phyloP scores from a whole-genome alignment of 2,113 vertebrate genomes.

The Mobula birostris region DNA sequence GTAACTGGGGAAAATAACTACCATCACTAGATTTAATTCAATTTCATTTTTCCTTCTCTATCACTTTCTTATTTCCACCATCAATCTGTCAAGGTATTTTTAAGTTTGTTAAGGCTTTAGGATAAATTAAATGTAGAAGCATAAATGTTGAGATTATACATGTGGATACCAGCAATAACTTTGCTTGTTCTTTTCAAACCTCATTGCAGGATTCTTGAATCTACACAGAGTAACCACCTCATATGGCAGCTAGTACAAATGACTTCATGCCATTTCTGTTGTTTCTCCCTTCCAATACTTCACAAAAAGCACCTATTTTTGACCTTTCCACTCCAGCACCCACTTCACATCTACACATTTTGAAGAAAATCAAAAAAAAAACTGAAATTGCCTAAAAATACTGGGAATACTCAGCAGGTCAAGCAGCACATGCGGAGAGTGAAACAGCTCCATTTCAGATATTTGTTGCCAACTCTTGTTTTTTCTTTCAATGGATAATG shows the following conservation, averaged over 20 bases:
- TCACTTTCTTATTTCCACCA: not conserved
- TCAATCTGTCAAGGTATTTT: not conserved
- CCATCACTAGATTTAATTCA: not conserved
- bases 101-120: not conserved
- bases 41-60: not conserved
- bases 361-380: no score
- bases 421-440: no score
- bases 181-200: no score
- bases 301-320: not conserved
- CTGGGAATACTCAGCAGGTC: no score
- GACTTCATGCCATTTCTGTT: not conserved
- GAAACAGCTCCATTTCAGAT: no score
- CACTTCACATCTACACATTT: not conserved
- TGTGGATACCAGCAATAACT: not conserved
- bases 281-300: not conserved
- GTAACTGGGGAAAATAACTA: not conserved
- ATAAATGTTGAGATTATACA: not conserved
- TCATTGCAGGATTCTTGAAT: not conserved
- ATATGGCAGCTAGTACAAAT: not conserved
- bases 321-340: not conserved
- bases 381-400: no score
- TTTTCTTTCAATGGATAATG: no score
- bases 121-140: not conserved
- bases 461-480: no score
- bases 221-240: no score